Evolutionary conservation across 2,113 vertebrate species (phyloP).

Genomic region (Ammospiza caudacuta): DNA sequence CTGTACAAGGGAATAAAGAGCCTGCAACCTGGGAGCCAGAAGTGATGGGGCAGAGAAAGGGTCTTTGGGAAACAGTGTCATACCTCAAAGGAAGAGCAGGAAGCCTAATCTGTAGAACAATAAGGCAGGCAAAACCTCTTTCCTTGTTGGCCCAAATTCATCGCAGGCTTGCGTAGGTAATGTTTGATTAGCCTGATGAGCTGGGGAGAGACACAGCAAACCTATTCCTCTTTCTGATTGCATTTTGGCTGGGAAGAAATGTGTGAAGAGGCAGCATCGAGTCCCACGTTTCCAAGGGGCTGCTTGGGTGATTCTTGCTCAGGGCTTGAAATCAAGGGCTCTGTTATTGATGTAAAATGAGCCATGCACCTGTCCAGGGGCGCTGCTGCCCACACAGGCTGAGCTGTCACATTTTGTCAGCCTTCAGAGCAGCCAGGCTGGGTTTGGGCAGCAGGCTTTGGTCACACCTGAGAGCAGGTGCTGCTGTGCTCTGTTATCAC

Average conservation of each 20-base stretch:
- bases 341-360: not conserved
- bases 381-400: not conserved
- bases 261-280: not conserved
- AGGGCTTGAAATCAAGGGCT: not conserved
- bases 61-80: slow-evolving; percentile 38
- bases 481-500: not conserved
- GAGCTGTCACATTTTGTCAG: not conserved
- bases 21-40: not conserved
- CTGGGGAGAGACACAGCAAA: slow-evolving; percentile 31
- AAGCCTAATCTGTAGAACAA: slow-evolving; percentile 70
- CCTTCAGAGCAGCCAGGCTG: not conserved
- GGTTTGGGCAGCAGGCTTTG: not conserved
- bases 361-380: not conserved
- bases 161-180: slow-evolving; percentile 63
- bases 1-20: not conserved
- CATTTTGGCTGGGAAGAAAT: slow-evolving; percentile 43
- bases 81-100: slow-evolving; percentile 46
- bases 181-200: slow-evolving; percentile 60
- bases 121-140: slow-evolving; percentile 50
- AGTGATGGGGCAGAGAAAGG: slow-evolving; percentile 4
- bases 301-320: not conserved
- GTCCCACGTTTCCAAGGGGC: not conserved
- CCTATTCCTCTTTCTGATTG: slow-evolving; percentile 52
- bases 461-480: not conserved
- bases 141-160: slow-evolving; percentile 68